Conservation (phyloP, 1,140 invertebrate species). For the Chironomus striatipennis region DNA sequence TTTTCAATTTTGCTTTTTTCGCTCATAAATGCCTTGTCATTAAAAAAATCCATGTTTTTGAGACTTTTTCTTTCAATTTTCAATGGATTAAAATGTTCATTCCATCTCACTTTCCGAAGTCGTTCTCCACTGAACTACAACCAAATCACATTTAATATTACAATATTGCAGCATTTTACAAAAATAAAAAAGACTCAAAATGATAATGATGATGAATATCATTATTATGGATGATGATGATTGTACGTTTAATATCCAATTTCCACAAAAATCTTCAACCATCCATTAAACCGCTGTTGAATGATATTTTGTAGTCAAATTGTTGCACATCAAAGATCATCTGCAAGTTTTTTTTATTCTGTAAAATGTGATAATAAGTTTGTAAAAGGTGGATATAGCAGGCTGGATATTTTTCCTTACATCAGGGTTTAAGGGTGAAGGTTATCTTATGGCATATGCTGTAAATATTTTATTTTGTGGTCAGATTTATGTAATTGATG, state of each 20-base stretch:
- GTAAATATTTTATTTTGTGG: too few relatives aligned
- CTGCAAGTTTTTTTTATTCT: too few relatives aligned
- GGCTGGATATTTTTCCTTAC: too few relatives aligned
- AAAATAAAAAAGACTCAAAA: background rate
- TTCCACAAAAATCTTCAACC: background rate
- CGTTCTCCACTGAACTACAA: background rate
- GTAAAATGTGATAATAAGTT: too few relatives aligned
- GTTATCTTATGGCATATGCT: too few relatives aligned
- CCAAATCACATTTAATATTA: slow-evolving; percentile 9
- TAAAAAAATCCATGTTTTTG: too few relatives aligned
- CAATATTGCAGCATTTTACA: background rate
- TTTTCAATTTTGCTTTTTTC: background rate
- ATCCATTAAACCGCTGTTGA: background rate
- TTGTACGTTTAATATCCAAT: too few relatives aligned
- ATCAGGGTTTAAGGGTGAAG: too few relatives aligned
- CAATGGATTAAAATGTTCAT: background rate
- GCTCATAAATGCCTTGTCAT: background rate
- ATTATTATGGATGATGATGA: background rate
- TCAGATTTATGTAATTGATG: too few relatives aligned
- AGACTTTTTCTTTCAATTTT: background rate
- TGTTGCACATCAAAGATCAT: too few relatives aligned
- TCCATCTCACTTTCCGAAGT: background rate
- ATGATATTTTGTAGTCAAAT: too few relatives aligned
- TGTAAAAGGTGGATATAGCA: too few relatives aligned
- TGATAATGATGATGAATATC: background rate